A percentile compares a stretch with the other conserved stretches of the same genome.
Conservation (phyloP, 1,140 invertebrate species). For the Drosophila novamexicana region DNA sequence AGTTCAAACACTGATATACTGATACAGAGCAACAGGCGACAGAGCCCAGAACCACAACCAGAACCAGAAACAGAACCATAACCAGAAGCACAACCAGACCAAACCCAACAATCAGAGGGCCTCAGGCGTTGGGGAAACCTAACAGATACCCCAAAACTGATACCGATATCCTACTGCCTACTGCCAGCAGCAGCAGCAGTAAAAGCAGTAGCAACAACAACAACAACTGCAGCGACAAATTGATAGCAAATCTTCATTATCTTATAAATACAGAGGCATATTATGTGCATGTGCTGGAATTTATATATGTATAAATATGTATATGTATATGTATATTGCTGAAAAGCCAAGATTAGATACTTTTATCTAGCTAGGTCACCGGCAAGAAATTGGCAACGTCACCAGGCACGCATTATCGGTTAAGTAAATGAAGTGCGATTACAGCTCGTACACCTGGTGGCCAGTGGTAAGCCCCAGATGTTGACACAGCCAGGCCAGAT, state of each 20-base stretch:
- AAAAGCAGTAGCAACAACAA: constrained; percentile 31
- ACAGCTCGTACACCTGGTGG: constrained; percentile 1
- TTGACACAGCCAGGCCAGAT: constrained; percentile 43
- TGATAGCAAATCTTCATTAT: constrained; percentile 85
- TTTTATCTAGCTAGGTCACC: constrained; percentile 84
- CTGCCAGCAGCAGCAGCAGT: constrained; percentile 39
- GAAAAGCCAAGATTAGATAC: constrained; percentile 84
- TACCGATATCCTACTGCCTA: constrained; percentile 77
- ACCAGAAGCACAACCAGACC: constrained; percentile 24
- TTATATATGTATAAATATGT: background rate
- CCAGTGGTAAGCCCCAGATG: constrained; percentile 30
- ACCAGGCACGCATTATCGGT: constrained; percentile 68
- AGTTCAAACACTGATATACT: constrained; percentile 84
- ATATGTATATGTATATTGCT: constrained; percentile 56
- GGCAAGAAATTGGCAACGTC: constrained; percentile 75
- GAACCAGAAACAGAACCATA: constrained; percentile 6
- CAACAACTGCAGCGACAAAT: constrained; percentile 54
- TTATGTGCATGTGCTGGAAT: constrained; percentile 38
- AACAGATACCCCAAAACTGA: constrained; percentile 47
- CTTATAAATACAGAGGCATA: constrained; percentile 77
- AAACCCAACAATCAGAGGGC: constrained; percentile 9
- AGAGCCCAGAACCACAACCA: constrained; percentile 14
- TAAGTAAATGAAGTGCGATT: constrained; percentile 60
- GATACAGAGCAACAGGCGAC: constrained; percentile 59
- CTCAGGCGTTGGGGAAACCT: constrained; percentile 27